phyloP scores from a whole-genome alignment of 2,113 vertebrate genomes.

The Callopanchax toddi region DNA sequence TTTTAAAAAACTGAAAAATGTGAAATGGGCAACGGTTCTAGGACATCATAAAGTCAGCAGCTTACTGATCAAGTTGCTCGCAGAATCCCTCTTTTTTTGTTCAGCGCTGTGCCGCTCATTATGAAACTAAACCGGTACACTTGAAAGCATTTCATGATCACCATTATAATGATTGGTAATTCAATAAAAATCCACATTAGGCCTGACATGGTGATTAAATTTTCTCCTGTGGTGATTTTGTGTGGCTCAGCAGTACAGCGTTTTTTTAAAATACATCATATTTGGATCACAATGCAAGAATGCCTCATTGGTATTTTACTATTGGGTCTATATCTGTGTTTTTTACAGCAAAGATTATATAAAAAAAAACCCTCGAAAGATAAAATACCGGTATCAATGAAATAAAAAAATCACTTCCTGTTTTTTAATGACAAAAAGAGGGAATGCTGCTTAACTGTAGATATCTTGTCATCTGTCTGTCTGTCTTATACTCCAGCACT shows the following conservation, averaged over 20 bases:
- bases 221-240: not conserved
- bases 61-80: constrained; percentile 3
- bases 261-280: not conserved
- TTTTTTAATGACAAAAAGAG: too few species aligned
- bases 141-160: constrained; percentile 29
- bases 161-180: constrained; percentile 24
- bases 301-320: not conserved
- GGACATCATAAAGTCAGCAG: too few species aligned
- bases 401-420: too few species aligned
- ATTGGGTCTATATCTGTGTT: not conserved
- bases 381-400: too few species aligned
- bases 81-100: constrained; percentile 26
- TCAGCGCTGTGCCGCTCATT: constrained; percentile 12
- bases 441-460: too few species aligned
- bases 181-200: constrained; percentile 27
- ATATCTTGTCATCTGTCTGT: too few species aligned
- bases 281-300: not conserved
- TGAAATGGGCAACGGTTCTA: too few species aligned
- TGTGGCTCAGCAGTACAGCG: not conserved
- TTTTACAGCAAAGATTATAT: too few species aligned
- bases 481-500: too few species aligned
- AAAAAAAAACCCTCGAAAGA: too few species aligned
- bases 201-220: constrained; percentile 4
- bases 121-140: constrained; percentile 26
- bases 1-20: not conserved